Evolutionary conservation across 1,140 invertebrate genomes (phyloP), one percentile per base, ranked within the genome.

Genomic region (Proctacanthus coquilletti): DNA sequence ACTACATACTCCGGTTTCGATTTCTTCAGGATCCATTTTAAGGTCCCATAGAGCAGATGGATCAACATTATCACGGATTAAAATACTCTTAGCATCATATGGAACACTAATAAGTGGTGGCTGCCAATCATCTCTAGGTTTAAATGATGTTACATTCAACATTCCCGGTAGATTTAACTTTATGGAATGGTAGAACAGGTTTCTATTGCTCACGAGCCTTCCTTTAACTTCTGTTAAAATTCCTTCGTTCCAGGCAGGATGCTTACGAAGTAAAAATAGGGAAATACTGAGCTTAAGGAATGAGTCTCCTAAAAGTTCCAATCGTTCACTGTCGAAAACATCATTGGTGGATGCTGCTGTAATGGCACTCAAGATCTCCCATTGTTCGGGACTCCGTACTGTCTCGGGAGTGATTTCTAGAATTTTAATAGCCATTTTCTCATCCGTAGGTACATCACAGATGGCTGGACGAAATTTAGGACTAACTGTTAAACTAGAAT

Each of bases 221-320:
- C 74, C 68, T 49, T 92, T 84, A 1, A 91, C 54, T 23, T 67
- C 57, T 0, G 84, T 85, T 1, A 92, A 63, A 39, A 70, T 66
- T 0, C 88, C 87, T 59, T 94, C 88, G 42, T 75, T 70, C 39
- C 71, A 71, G 0, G 58, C 54, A 0, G 74, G 70, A 61, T 76
- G 87, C 34, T 66, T 69, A 42, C 75, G 70, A 49, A 74, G 81
- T 9, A 91, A 54, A 50, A 75, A 84, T 0, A 86, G 51, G 6
- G 77, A 80, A 9, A 71, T 63, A 3, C 74, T 73, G 45, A 83
- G 80, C 61, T 94, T 95, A 1, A 94, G 63, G 51, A 88, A 92
- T 1, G 83, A 79, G 62, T 95, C 88, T 0, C 89, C 89, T 13
- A 94, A 65, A 0, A 81, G 82, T 62, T 94, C 88, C 4, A 80